Percentiles rank a stretch among this genome's conserved stretches.
These are phyloP conservation scores for Apoda limacodes DNA, from an alignment of 2,888 invertebrate species.

Conservation along the genomic window DNA sequence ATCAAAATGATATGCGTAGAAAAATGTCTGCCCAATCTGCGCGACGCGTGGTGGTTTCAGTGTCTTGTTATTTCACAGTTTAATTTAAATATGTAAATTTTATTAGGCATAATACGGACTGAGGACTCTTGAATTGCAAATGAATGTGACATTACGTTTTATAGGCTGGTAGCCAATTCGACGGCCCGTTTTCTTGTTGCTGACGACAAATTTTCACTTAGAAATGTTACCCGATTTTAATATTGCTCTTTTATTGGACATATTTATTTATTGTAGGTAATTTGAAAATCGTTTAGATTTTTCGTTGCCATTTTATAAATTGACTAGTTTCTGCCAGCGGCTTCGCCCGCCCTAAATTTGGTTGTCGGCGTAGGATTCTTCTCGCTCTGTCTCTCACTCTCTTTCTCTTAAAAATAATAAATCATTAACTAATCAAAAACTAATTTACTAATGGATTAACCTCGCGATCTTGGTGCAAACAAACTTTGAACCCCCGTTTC, in stretches of 20 bases:
- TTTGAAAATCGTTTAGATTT: too few relatives aligned
- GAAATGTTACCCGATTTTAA: constrained; percentile 32
- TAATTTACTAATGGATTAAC: too few relatives aligned
- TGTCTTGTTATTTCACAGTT: constrained; percentile 66
- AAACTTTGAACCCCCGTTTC: too few relatives aligned
- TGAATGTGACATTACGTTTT: constrained; percentile 67
- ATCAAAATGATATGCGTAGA: constrained; percentile 23
- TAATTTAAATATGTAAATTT: constrained; percentile 71
- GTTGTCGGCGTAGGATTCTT: too few relatives aligned
- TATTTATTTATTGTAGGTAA: too few relatives aligned
- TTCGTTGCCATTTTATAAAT: too few relatives aligned
- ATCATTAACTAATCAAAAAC: too few relatives aligned
- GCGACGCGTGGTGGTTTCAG: constrained; percentile 47
- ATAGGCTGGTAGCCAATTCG: constrained; percentile 67
- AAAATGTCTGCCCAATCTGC: constrained; percentile 36
- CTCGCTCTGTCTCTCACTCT: too few relatives aligned
- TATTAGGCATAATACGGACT: constrained; percentile 67
- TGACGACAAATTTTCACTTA: constrained; percentile 63
- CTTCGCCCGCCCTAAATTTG: too few relatives aligned
- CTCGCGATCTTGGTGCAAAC: too few relatives aligned
- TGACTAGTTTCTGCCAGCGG: too few relatives aligned
- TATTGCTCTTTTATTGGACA: constrained; percentile 16
- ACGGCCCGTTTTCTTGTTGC: constrained; percentile 50
- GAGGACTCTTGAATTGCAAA: constrained; percentile 68
- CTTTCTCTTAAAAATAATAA: too few relatives aligned